Evolutionary conservation across 1,140 invertebrate species (phyloP).

Genomic region (Drosophila pseudoananassae): DNA sequence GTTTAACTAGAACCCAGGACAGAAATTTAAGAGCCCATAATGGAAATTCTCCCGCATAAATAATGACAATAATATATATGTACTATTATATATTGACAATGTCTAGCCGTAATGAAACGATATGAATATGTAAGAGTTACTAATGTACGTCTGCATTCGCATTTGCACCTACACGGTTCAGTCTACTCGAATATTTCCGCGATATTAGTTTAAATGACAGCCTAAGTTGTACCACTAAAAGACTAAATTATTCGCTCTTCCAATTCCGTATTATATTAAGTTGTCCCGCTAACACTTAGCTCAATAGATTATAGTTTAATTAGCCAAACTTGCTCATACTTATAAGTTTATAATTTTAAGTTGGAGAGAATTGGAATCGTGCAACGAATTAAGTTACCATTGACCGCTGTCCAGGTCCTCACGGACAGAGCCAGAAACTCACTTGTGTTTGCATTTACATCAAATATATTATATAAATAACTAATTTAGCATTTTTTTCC

Average conservation of each 20-base stretch:
- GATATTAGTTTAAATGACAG: constrained; percentile 67
- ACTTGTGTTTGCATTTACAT: constrained; percentile 72
- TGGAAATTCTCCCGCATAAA: constrained; percentile 78
- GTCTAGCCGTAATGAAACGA: constrained; percentile 57
- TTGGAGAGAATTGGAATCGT: constrained; percentile 52
- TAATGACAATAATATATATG: constrained; percentile 82
- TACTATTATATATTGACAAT: constrained; percentile 63
- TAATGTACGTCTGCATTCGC: constrained; percentile 37
- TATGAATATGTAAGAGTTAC: constrained; percentile 64
- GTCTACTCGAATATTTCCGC: constrained; percentile 52
- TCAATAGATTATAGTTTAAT: constrained; percentile 68
- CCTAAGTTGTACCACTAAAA: constrained; percentile 66
- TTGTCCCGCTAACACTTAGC: constrained; percentile 51
- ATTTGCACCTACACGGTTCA: constrained; percentile 28
- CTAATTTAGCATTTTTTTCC: not conserved
- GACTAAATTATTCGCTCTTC: constrained; percentile 81
- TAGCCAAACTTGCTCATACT: constrained; percentile 79
- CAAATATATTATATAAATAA: constrained; percentile 42
- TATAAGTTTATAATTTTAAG: constrained; percentile 60
- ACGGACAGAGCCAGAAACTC: constrained; percentile 54
- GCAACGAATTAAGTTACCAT: constrained; percentile 56
- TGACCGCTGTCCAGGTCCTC: constrained; percentile 37
- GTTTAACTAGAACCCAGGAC: constrained; percentile 46
- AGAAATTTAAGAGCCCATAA: constrained; percentile 66
- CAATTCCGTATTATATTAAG: constrained; percentile 65